phyloP scores from a whole-genome alignment of 1,140 invertebrate species.

The Steinernema khuongi region DNA sequence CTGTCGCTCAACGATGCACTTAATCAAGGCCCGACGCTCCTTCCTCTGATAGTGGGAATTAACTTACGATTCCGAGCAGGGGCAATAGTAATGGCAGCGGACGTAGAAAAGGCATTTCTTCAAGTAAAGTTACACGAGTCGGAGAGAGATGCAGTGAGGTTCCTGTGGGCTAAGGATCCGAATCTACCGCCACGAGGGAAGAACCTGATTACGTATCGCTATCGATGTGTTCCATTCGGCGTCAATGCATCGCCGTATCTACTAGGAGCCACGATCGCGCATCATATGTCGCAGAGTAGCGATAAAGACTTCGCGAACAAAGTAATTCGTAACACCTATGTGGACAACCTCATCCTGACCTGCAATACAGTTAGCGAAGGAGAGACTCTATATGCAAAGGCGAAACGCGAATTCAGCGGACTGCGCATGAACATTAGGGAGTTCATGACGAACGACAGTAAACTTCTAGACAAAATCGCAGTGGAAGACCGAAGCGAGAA shows the following conservation, averaged over 20 bases:
- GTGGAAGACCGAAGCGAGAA: neutral
- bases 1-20: slow-evolving; percentile 22
- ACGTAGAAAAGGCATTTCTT: slow-evolving; percentile 38
- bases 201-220: slow-evolving; percentile 23
- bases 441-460: slow-evolving; percentile 5
- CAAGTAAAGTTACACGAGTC: slow-evolving; percentile 31
- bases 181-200: slow-evolving; percentile 12
- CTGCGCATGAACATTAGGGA: slow-evolving; percentile 26
- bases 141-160: slow-evolving; percentile 32
- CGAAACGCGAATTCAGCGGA: slow-evolving; percentile 8
- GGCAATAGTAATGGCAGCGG: slow-evolving; percentile 21
- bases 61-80: slow-evolving; percentile 18
- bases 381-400: neutral
- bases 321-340: slow-evolving; percentile 18
- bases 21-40: slow-evolving; percentile 18
- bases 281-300: slow-evolving; percentile 18
- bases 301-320: slow-evolving; percentile 5
- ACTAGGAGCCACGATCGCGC: slow-evolving; percentile 25
- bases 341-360: slow-evolving; percentile 24
- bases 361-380: neutral
- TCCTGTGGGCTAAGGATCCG: slow-evolving; percentile 33
- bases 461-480: neutral
- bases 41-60: slow-evolving; percentile 12
- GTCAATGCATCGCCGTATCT: slow-evolving; percentile 24
- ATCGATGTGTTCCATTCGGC: slow-evolving; percentile 29